Conservation (phyloP, 2,797 vertebrate genomes). For the Arrhamphus sclerolepis region DNA sequence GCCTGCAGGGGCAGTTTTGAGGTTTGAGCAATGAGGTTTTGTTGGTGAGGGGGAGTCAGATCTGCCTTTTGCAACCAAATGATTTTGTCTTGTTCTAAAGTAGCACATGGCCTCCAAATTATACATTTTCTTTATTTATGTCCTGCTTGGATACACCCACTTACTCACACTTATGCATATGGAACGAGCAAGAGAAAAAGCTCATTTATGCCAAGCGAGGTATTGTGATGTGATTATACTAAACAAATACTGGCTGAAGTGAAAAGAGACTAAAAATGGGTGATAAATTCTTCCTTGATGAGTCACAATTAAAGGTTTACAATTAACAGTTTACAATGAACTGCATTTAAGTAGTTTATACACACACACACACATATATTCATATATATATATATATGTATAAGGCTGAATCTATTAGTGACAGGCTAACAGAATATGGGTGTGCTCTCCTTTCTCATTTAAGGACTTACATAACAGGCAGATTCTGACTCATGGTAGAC, state of each 20-base stretch:
- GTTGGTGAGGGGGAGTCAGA: constrained; percentile 64
- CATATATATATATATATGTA: no score
- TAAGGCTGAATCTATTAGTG: constrained; percentile 19
- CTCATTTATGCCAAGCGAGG: constrained; percentile 31
- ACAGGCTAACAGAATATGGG: constrained; percentile 32
- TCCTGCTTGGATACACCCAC: constrained; percentile 28
- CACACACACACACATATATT: no score
- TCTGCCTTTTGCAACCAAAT: constrained; percentile 44
- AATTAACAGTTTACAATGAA: constrained; percentile 5
- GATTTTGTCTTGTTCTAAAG: constrained; percentile 48
- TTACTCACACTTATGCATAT: constrained; percentile 12
- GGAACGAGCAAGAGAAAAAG: constrained; percentile 22
- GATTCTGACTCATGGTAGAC: constrained; percentile 56
- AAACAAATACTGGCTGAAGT: constrained; percentile 25
- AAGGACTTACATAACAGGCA: constrained; percentile 45
- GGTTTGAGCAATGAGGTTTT: constrained; percentile 51
- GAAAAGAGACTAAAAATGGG: constrained; percentile 22
- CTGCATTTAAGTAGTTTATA: constrained; percentile 9
- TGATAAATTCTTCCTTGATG: constrained; percentile 16
- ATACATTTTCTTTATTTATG: constrained; percentile 35
- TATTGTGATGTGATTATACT: constrained; percentile 35
- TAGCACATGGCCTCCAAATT: constrained; percentile 32
- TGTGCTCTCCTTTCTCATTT: constrained; percentile 35
- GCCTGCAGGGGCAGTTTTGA: constrained; percentile 55
- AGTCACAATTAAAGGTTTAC: constrained; percentile 32